A percentile compares a stretch with the other conserved stretches of the same genome.
Evolutionary conservation across 2,888 invertebrate species (phyloP).

Genomic region (Ephialtes manifestator): DNA sequence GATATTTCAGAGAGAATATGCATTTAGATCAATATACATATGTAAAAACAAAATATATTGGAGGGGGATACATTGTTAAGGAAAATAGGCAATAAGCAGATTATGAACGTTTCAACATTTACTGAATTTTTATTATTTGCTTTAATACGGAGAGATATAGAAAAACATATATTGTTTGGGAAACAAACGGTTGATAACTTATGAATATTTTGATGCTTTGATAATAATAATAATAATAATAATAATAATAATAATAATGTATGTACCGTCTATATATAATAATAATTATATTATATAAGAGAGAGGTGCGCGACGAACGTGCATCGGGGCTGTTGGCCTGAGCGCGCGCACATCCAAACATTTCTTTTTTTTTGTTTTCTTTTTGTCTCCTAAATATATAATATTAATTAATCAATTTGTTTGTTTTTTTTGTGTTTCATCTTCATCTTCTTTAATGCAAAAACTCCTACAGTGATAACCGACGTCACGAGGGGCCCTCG

Average conservation of each 20-base stretch:
- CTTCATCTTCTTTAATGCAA: slow-evolving; percentile 81
- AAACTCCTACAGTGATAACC: slow-evolving; percentile 84
- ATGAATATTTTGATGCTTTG: slow-evolving; percentile 85
- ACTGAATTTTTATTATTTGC: slow-evolving; percentile 85
- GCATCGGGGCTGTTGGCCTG: slow-evolving; percentile 79
- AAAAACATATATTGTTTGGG: slow-evolving; percentile 85
- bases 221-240: slow-evolving; percentile 83
- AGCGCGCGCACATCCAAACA: slow-evolving; percentile 83
- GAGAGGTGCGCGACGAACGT: slow-evolving; percentile 83
- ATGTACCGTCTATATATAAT: slow-evolving; percentile 85
- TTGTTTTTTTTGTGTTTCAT: slow-evolving; percentile 65
- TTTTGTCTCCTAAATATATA: slow-evolving; percentile 78
- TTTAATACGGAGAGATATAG: slow-evolving; percentile 86
- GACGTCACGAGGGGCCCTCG: slow-evolving; percentile 78
- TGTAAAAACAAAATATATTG: slow-evolving; percentile 41
- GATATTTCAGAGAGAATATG: slow-evolving; percentile 36
- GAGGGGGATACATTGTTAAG: slow-evolving; percentile 4
- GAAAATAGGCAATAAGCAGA: slow-evolving; percentile 19
- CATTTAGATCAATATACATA: neutral
- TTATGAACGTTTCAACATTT: slow-evolving; percentile 81
- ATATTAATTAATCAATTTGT: slow-evolving; percentile 75
- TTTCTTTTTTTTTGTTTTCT: slow-evolving; percentile 68
- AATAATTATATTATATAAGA: slow-evolving; percentile 85
- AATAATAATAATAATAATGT: slow-evolving; percentile 75
- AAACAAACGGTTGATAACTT: slow-evolving; percentile 85